Evolutionary conservation across 2,888 invertebrate genomes (phyloP), one percentile per base, ranked within the genome.

Genomic region (Patella ulyssiponensis): DNA sequence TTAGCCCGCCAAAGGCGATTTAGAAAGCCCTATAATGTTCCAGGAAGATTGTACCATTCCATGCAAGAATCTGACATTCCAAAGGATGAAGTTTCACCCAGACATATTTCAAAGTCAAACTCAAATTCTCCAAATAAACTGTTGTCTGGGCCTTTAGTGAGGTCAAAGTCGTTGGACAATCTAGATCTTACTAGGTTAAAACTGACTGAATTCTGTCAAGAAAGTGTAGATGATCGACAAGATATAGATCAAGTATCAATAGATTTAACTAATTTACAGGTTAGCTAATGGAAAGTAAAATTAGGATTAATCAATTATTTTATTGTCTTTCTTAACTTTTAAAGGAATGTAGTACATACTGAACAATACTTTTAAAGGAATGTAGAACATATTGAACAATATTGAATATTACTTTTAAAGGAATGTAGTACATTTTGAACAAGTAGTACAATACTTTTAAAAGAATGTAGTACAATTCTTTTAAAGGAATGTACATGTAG

Each of bases 81-180:
- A n/a, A 74, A 77, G 27, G 79, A 81, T 15, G 80, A 82, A 51
- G 77, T 69, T n/a, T 71, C 77, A 70, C 85, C 83, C 23, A 72
- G 77, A 44, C 71, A 76, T 4, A 83, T 83, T 72, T 86, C 86
- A 58, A 87, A 87, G 75, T 88, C 88, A 71, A 87, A 86, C 79
- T 82, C 85, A 11, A 82, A 85, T 2, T 87, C 87, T 1, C 87
- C 87, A 7, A 82, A 85, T 7, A 87, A 87, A 80, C 79, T 83
- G 0, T 73, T 76, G 11, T 79, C 73, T 77, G 78, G 81, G 11
- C 71, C 83, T n/a, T 78, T 88, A 53, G 79, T 87, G 58, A 79
- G 90, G 76, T 90, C 89, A 74, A 87, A 86, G 76, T 90, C 90
- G 58, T 78, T 90, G 51, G 88, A 89, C 74, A 89, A 90, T 75